Base-by-base conservation (phyloP, 2,797 vertebrate genomes). In the Caiman crocodilus region DNA sequence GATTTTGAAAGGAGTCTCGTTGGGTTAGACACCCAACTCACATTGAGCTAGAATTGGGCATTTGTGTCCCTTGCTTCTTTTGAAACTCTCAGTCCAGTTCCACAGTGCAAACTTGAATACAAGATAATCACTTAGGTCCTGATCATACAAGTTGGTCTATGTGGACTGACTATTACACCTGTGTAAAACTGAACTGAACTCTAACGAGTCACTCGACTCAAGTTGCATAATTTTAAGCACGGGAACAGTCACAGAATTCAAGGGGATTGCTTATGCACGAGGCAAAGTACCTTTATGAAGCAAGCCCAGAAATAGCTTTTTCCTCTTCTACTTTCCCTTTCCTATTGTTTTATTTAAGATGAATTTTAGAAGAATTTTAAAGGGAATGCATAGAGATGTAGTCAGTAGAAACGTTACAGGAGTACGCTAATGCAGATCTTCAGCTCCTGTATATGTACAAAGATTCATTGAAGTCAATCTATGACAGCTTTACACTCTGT, bases 151-250 rank as follows among this genome's bases (percentile, higher is more conserved):
- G 42, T 50, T 50, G 42, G 42, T 50, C 42, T 50, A 50, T 50
- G 42, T 50, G 42, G 42, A 50, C 42, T 10, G 42, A 50, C 42
- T 50, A 50, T 50, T 50, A 10, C 42, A 50, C 42, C 42, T 50
- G 42, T 50, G 42, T 50, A 50, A 10, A 50, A 50, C 42, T 50
- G 9, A 9, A 50, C 42, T 50, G 10, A 11, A 50, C 42, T 50
- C 42, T 50, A 50, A 50, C 42, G 6, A 7, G 10, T 50, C 42
- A 50, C 42, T 50, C 10, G 42, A 50, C 42, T 50, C 42, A 50
- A 50, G 42, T 10, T 11, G 42, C 42, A 94, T 94, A 93, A 92
- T 95, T 96, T 94, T 81, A 11, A 79, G 16, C 59, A 56, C 84
- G 26, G 17, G 57, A 94, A 55, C 28, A 80, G 74, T 55, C 65